These are phyloP conservation scores for Oithona nana DNA, from an alignment of 2,888 invertebrate species.

Conservation along the genomic window DNA sequence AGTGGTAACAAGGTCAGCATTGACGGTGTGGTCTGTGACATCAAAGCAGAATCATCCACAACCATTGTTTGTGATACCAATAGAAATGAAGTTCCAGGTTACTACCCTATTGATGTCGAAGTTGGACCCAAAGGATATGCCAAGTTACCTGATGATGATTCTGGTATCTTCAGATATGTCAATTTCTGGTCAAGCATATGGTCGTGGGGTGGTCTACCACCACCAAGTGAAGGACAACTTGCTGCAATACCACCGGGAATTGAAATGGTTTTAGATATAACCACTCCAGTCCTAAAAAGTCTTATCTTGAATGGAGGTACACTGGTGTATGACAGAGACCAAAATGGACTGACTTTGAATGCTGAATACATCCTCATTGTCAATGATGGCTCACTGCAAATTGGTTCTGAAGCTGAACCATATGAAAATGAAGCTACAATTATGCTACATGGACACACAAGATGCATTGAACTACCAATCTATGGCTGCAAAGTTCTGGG, in stretches of 20 bases:
- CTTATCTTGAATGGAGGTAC: constrained; percentile 18
- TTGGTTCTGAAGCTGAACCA: constrained; percentile 18
- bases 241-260: background rate
- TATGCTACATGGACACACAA: constrained; percentile 17
- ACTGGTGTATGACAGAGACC: constrained; percentile 18
- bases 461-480: constrained; percentile 17
- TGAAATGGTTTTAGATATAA: background rate
- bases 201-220: constrained; percentile 18
- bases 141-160: background rate
- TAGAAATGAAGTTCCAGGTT: background rate
- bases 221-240: constrained; percentile 17
- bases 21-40: constrained; percentile 16
- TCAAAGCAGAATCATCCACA: background rate
- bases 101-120: background rate
- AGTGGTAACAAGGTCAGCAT: constrained; percentile 18
- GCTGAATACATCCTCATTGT: constrained; percentile 19
- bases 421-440: constrained; percentile 17
- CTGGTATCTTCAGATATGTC: constrained; percentile 19
- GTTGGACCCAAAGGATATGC: background rate
- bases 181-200: constrained; percentile 19
- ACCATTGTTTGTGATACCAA: background rate
- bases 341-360: constrained; percentile 9
- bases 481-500: constrained; percentile 19
- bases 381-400: constrained; percentile 17
- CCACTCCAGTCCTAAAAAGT: background rate